Evolutionary conservation across 2,113 vertebrate genomes (phyloP).

Genomic region (Rhodinocichla rosea): DNA sequence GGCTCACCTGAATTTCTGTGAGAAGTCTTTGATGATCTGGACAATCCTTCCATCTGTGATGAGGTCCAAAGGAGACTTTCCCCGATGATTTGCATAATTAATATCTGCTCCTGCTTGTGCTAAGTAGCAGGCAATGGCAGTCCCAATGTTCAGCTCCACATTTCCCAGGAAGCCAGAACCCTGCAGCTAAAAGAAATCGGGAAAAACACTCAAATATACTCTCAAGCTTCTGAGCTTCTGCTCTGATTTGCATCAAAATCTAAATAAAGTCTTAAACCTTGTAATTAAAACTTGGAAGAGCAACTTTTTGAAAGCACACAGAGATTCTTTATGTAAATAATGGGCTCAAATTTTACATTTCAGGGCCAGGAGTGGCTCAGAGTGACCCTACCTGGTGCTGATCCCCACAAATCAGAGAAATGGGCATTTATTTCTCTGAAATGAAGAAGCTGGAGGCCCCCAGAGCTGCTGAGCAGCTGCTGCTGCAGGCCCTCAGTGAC

Average conservation of each 20-base stretch:
- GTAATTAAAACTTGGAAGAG: background rate
- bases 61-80: conserved; percentile 89
- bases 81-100: conserved; percentile 92
- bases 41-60: conserved; percentile 78
- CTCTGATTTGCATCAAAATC: background rate
- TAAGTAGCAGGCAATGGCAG: conserved; percentile 89
- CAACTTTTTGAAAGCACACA: background rate
- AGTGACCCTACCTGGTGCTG: background rate
- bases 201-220: background rate
- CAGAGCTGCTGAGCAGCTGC: background rate
- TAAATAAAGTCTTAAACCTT: background rate
- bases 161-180: conserved; percentile 85
- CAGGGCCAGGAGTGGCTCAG: background rate
- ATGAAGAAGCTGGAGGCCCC: background rate
- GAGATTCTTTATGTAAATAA: background rate
- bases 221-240: background rate
- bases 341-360: background rate
- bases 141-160: conserved; percentile 82
- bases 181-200: conserved; percentile 76
- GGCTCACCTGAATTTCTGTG: conserved; percentile 90
- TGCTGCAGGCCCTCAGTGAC: background rate
- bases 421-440: background rate
- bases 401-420: background rate
- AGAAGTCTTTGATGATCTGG: conserved; percentile 88
- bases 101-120: conserved; percentile 92